Evolutionary conservation across 2,797 vertebrate genomes (phyloP).

Genomic region (Thunnus albacares): DNA sequence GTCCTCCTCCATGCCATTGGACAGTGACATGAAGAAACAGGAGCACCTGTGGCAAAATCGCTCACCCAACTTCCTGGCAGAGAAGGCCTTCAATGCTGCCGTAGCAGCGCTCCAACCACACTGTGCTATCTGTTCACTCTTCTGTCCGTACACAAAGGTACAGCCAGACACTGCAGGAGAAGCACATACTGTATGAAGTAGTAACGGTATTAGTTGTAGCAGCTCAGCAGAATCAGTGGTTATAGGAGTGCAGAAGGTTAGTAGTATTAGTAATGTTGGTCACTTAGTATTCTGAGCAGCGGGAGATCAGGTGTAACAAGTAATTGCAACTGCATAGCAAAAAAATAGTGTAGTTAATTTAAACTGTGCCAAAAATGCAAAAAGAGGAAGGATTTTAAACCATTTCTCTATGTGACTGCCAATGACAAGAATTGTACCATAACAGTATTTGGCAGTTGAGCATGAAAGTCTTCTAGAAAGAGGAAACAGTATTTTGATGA

Average conservation of each 20-base stretch:
- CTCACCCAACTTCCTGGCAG: conserved; percentile 90
- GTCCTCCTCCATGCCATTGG: conserved; percentile 86
- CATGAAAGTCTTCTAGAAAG: too few species aligned
- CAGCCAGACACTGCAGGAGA: not conserved
- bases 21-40: conserved; percentile 88
- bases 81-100: conserved; percentile 92
- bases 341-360: not conserved
- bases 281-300: not conserved
- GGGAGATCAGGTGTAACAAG: not conserved
- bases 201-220: not conserved
- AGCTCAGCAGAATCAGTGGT: not conserved
- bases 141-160: conserved; percentile 95
- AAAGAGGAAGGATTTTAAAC: not conserved
- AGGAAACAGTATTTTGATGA: too few species aligned
- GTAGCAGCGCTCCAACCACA: conserved; percentile 91
- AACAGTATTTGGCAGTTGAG: too few species aligned
- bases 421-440: too few species aligned
- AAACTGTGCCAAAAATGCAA: not conserved
- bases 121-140: conserved; percentile 95
- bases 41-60: conserved; percentile 93
- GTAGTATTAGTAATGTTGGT: not conserved
- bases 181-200: not conserved
- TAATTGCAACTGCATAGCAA: too few species aligned
- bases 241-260: not conserved
- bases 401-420: too few species aligned